Evolutionary conservation across 2,888 invertebrate species (phyloP), one percentile per base, ranked within the genome.

Genomic region (Synergus japonicus): DNA sequence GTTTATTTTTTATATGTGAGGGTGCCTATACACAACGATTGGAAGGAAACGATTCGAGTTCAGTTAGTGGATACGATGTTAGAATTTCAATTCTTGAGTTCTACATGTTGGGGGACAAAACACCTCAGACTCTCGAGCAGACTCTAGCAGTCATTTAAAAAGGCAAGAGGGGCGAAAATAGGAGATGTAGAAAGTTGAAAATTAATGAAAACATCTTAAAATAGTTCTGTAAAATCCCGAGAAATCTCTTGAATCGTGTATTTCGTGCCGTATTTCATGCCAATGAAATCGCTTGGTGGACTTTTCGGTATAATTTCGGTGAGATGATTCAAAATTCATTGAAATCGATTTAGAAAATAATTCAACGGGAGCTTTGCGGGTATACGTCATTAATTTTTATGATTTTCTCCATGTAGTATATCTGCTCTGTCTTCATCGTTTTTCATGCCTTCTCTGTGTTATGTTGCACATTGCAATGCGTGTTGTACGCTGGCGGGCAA

Each of bases 401-500:
- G 79, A 83, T 82, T 82, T 77, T 81, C 76, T 83, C 81, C 77
- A 81, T 77, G 73, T 13, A 46, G 12, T 13, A 7, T 7, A 7
- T 7, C 13, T 15, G 8, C 58, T 18, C 46, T 76, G 29, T 13
- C 77, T 63, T 49, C 18, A 18, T 37, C 12, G 49, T 78, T 22
- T 22, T 67, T 18, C 8, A 63, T 76, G 58, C 66, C 46, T 22
- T 60, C n/a, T 65, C 22, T 37, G 41, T 37, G 60, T 77, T 63
- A 41, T 58, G 54, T 22, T 58, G 46, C 29, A 76, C 83, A 82
- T 82, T 83, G 80, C 81, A 84, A 84, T 83, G 79, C 83, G 81
- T 81, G 82, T 83, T 83, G 81, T 82, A 81, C 79, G 86, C 86
- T 85, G 85, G 85, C 87, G 88, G 87, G 85, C 90, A 89, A 89